Conservation (phyloP, 1,140 invertebrate genomes). For the Drosophila virilis region DNA sequence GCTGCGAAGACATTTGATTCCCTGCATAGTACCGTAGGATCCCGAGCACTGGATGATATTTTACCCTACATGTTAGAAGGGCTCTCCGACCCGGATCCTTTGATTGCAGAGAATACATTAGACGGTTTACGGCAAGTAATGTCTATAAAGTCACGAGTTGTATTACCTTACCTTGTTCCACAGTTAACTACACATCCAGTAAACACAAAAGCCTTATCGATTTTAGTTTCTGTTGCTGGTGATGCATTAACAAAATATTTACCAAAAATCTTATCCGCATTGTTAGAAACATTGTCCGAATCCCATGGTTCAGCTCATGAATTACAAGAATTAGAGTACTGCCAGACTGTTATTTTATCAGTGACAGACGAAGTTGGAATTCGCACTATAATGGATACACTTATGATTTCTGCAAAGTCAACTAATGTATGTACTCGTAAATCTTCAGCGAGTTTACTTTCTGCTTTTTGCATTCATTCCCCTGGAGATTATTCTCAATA, state of each 20-base stretch:
- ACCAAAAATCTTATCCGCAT: slow-evolving; percentile 94
- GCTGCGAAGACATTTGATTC: slow-evolving; percentile 98
- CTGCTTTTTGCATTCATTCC: slow-evolving; percentile 95
- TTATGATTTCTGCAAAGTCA: slow-evolving; percentile 92
- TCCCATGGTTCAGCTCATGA: slow-evolving; percentile 90
- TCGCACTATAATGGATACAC: slow-evolving; percentile 94
- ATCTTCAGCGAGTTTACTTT: slow-evolving; percentile 94
- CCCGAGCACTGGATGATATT: slow-evolving; percentile 98
- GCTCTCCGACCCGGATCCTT: slow-evolving; percentile 90
- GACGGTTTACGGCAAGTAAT: slow-evolving; percentile 98
- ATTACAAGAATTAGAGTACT: slow-evolving; percentile 94
- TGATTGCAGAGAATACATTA: slow-evolving; percentile 92
- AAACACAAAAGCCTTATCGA: slow-evolving; percentile 96
- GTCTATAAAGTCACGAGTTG: slow-evolving; percentile 97
- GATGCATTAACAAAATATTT: slow-evolving; percentile 96
- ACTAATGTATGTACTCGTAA: slow-evolving; percentile 88
- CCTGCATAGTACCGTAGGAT: slow-evolving; percentile 96
- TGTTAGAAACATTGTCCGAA: slow-evolving; percentile 91
- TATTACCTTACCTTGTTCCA: slow-evolving; percentile 97
- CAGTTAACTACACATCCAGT: slow-evolving; percentile 94
- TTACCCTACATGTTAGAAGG: slow-evolving; percentile 94
- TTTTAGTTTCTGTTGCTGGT: slow-evolving; percentile 96
- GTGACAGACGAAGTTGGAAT: slow-evolving; percentile 95
- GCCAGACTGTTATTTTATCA: slow-evolving; percentile 95
- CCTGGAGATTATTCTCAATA: slow-evolving; percentile 94